Conservation (phyloP, 1,140 invertebrate species). For the Metopolophium dirhodum region DNA sequence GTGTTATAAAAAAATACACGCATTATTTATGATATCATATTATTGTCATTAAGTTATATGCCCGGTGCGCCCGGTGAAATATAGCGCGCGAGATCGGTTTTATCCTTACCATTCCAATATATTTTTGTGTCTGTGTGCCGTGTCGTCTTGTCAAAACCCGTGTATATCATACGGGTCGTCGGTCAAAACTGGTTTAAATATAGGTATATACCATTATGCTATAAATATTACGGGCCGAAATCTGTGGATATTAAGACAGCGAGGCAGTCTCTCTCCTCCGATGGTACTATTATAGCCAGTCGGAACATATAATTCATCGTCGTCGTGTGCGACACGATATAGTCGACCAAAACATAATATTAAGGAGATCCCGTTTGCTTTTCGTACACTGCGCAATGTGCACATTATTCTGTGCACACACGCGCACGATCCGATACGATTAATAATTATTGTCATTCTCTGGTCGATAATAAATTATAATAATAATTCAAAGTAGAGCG, state of each 20-base stretch:
- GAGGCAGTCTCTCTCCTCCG: not conserved
- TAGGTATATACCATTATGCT: not conserved
- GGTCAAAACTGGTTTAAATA: constrained; percentile 34
- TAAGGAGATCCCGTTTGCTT: not conserved
- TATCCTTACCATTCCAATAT: not conserved
- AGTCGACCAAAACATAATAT: not conserved
- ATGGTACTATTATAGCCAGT: too few species aligned
- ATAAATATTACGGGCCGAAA: not conserved
- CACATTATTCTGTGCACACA: not conserved
- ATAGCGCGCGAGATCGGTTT: not conserved
- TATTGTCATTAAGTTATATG: not conserved
- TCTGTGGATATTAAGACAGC: not conserved
- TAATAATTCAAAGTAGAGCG: not conserved
- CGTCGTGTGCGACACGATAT: not conserved
- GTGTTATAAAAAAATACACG: not conserved
- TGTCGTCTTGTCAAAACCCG: constrained; percentile 32
- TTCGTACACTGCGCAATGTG: not conserved
- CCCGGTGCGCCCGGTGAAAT: not conserved
- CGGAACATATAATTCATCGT: not conserved
- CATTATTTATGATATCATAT: not conserved
- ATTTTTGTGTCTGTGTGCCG: not conserved
- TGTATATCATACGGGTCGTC: constrained; percentile 30
- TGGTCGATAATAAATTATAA: not conserved
- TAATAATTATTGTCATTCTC: not conserved
- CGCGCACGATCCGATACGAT: not conserved